phyloP scores from a whole-genome alignment of 2,113 vertebrate species.

The Sturnira hondurensis region DNA sequence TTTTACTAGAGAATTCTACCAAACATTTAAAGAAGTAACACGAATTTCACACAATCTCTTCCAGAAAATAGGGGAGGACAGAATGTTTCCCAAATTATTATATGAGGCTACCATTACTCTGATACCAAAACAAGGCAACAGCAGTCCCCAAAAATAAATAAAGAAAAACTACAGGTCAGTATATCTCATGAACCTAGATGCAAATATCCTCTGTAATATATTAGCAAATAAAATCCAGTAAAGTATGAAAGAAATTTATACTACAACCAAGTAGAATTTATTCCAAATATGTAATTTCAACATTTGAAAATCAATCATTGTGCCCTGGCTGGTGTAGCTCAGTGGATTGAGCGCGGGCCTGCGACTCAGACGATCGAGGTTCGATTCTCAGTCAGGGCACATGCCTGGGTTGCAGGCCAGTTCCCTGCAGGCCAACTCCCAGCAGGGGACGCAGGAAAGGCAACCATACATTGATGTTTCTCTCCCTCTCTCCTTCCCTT shows the following conservation, averaged over 20 bases:
- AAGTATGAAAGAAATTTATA: constrained; percentile 3
- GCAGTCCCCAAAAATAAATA: background rate
- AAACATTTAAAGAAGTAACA: constrained; percentile 19
- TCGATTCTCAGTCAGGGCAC: too few relatives aligned
- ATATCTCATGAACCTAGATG: background rate
- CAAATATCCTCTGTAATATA: background rate
- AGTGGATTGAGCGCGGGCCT: too few relatives aligned
- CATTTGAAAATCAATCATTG: background rate
- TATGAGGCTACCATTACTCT: background rate
- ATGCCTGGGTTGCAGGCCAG: too few relatives aligned
- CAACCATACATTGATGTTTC: too few relatives aligned
- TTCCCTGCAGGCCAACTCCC: too few relatives aligned
- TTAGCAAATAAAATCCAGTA: background rate
- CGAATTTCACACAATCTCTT: background rate
- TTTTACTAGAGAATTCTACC: constrained; percentile 11
- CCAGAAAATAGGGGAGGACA: background rate
- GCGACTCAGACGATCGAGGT: too few relatives aligned
- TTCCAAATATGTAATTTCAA: background rate
- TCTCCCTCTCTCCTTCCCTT: too few relatives aligned
- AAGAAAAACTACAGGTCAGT: background rate
- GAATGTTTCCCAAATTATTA: background rate
- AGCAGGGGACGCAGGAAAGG: too few relatives aligned
- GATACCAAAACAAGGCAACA: background rate
- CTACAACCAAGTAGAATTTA: constrained; percentile 13
- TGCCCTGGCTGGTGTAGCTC: too few relatives aligned